A percentile compares a stretch with the other conserved stretches of the same genome.
These are phyloP conservation scores for Taeniopygia guttata DNA, from an alignment of 2,797 vertebrate species.

Conservation along the genomic window DNA sequence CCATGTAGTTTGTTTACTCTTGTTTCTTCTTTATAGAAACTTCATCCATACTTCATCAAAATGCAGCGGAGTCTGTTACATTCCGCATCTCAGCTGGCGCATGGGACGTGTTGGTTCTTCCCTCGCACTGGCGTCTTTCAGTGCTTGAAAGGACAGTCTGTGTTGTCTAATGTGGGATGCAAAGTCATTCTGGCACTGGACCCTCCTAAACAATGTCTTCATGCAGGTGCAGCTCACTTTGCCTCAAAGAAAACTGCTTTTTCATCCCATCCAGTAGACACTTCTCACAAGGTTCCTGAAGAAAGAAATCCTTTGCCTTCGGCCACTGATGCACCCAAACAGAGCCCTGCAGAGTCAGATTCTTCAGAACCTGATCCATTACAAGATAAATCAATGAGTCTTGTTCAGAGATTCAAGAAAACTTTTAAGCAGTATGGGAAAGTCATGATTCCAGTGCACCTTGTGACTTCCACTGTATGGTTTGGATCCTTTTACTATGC, in stretches of 20 bases:
- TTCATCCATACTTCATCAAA: slow-evolving; percentile 32
- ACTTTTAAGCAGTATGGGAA: slow-evolving; percentile 97
- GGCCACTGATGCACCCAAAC: background rate
- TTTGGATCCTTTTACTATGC: slow-evolving; percentile 96
- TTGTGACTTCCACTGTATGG: slow-evolving; percentile 91
- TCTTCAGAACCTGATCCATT: slow-evolving; percentile 85
- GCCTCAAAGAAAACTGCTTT: slow-evolving; percentile 68
- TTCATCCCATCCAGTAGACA: background rate
- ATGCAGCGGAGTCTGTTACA: slow-evolving; percentile 78
- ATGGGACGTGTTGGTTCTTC: slow-evolving; percentile 52
- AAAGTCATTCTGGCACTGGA: slow-evolving; percentile 51
- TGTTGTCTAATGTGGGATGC: slow-evolving; percentile 27
- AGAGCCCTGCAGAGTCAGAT: slow-evolving; percentile 28
- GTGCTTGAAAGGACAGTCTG: slow-evolving; percentile 52
- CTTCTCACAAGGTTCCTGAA: slow-evolving; percentile 14
- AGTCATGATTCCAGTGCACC: slow-evolving; percentile 94
- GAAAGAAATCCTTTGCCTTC: background rate
- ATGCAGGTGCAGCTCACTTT: slow-evolving; percentile 63
- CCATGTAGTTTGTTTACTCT: background rate
- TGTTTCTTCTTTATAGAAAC: slow-evolving; percentile 49
- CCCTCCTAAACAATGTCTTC: slow-evolving; percentile 70
- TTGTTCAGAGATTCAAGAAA: slow-evolving; percentile 92
- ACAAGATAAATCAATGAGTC: slow-evolving; percentile 90
- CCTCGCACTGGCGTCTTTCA: slow-evolving; percentile 42
- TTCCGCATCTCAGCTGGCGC: slow-evolving; percentile 64